phyloP scores from a whole-genome alignment of 2,888 invertebrate genomes.

The Gnatocerus cornutus region DNA sequence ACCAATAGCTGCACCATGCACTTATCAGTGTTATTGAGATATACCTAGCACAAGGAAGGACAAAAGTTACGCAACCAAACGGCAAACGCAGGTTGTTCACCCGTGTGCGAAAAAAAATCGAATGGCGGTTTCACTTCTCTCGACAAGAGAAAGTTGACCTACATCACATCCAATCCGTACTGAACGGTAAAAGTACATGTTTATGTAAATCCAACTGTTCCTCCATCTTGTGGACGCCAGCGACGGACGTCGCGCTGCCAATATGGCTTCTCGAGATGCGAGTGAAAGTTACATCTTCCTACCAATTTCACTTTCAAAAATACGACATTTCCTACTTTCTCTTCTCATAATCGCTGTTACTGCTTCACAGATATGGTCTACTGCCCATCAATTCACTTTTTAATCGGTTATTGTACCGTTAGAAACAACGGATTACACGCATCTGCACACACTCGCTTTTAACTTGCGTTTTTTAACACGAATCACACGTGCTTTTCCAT shows the following conservation, averaged over 20 bases:
- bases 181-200: constrained; percentile 43
- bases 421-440: constrained; percentile 32
- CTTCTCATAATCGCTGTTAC: constrained; percentile 53
- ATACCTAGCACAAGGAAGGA: constrained; percentile 64
- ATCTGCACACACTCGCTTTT: constrained; percentile 7
- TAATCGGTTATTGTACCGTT: constrained; percentile 32
- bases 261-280: constrained; percentile 13
- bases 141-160: constrained; percentile 70
- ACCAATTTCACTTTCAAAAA: constrained; percentile 66
- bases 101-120: constrained; percentile 69
- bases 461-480: neutral
- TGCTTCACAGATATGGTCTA: constrained; percentile 40
- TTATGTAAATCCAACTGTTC: constrained; percentile 11
- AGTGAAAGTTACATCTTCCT: constrained; percentile 55
- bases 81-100: constrained; percentile 69
- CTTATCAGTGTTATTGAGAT: constrained; percentile 15
- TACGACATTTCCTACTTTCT: constrained; percentile 65
- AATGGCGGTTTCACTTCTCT: constrained; percentile 71
- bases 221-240: constrained; percentile 21
- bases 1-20: constrained; percentile 34
- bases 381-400: constrained; percentile 42
- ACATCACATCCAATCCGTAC: constrained; percentile 60
- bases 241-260: constrained; percentile 30
- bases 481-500: constrained; percentile 5
- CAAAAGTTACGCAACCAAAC: constrained; percentile 68